Evolutionary conservation across 2,113 vertebrate genomes (phyloP).

Genomic region (Hippocampus zosterae): DNA sequence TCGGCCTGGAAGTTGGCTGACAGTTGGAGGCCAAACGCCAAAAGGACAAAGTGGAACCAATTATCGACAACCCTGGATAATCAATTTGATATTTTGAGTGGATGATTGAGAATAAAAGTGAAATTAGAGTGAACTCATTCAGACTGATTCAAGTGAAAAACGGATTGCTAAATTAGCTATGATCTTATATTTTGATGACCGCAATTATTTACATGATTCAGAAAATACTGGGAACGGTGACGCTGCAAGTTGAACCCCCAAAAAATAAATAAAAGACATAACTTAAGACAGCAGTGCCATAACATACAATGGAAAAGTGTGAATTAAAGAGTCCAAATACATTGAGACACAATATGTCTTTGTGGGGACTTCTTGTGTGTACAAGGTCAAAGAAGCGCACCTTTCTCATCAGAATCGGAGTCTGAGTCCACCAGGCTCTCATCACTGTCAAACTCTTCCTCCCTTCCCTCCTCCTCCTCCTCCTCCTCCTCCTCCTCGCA

Average conservation of each 20-base stretch:
- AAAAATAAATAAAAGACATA: too few species aligned
- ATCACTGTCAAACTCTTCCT: constrained; percentile 84
- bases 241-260: too few species aligned
- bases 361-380: not conserved
- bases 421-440: constrained; percentile 93
- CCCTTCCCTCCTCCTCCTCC: constrained; percentile 76
- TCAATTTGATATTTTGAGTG: not conserved
- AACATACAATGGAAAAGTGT: not conserved
- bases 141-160: not conserved
- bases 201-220: too few species aligned
- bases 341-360: not conserved
- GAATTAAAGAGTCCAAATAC: not conserved
- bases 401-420: constrained; percentile 91
- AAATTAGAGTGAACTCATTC: not conserved
- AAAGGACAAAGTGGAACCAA: too few species aligned
- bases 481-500: constrained; percentile 90
- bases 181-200: not conserved
- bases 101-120: not conserved
- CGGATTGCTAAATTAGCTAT: not conserved
- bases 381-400: constrained; percentile 52
- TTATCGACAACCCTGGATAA: not conserved
- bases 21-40: not conserved
- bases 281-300: not conserved
- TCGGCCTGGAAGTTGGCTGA: constrained; percentile 88
- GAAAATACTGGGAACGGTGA: too few species aligned